Base-by-base conservation (phyloP, 2,797 vertebrate genomes). In the Melanotaenia nigrans region DNA sequence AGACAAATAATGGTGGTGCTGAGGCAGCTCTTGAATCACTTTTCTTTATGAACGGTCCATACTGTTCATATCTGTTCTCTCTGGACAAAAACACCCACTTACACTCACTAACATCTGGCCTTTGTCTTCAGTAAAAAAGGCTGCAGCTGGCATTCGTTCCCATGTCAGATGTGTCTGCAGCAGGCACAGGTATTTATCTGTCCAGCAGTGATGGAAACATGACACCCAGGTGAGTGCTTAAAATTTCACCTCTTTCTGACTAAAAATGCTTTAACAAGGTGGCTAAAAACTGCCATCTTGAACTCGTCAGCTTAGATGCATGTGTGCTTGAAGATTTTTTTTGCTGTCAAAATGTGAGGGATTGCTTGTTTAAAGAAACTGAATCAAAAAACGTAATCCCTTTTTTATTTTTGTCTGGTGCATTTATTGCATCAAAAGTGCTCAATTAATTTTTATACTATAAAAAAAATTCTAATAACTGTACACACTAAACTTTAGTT, bases 21-120 rank as follows among this genome's bases (percentile, higher is more conserved):
- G 77, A 82, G 66, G 67, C 73, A 81, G 75, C 80, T 80, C 77
- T 64, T 73, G 62, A 81, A 81, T 78, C 76, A 79, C 78, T 13
- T 35, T 58, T 65, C 68, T 62, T 70, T 59, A 78, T 70, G 47
- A 82, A 81, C 62, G 59, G 67, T 75, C 22, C 30, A 24, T 9
- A 24, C 30, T 5, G 1, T 12, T 38, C 16, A 22, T 57, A 57
- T 53, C 40, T 67, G 40, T 58, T 71, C n/a, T 47, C n/a, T 40
- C 11, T 33, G 16, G 16, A 25, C 8, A 57, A 45, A 53, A 30
- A 55, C 3, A 33, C 20, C 5, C n/a, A 36, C 67, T 8, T 22
- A 22, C 54, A 57, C 20, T 13, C 28, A 22, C n/a, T 22, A 32
- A 45, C 38, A 5, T 33, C 38, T 69, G 10, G 10, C 22, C 56